Evolutionary conservation across 1,140 invertebrate genomes (phyloP).

Genomic region (Drosophila sturtevanti): DNA sequence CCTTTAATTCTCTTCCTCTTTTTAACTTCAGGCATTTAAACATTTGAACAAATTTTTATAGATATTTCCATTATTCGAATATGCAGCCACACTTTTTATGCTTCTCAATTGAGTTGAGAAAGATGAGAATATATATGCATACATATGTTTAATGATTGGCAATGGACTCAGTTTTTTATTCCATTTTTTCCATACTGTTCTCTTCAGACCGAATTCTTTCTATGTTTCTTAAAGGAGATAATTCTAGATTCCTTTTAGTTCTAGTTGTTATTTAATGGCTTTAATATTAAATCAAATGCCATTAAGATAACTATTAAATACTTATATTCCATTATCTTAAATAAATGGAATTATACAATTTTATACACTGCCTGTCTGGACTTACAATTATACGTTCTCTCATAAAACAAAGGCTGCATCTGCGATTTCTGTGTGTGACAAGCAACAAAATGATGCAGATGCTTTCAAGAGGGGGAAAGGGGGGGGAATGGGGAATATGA

Average conservation of each 20-base stretch:
- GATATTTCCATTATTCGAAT: background rate
- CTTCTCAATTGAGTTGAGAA: too few relatives aligned
- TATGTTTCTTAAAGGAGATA: too few relatives aligned
- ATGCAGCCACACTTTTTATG: background rate
- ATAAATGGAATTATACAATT: background rate
- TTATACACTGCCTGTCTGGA: background rate
- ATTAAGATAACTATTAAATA: too few relatives aligned
- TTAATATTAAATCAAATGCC: too few relatives aligned
- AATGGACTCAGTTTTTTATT: too few relatives aligned
- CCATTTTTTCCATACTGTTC: too few relatives aligned
- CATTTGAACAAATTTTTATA: background rate
- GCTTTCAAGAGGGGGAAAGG: background rate
- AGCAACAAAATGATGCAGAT: conserved; percentile 41
- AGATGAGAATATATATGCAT: too few relatives aligned
- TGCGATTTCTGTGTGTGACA: conserved; percentile 52
- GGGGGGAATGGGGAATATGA: too few relatives aligned
- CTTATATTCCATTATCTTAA: background rate
- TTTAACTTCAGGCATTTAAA: background rate
- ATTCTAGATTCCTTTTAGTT: too few relatives aligned
- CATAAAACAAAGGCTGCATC: background rate
- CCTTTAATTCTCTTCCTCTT: background rate
- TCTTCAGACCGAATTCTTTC: too few relatives aligned
- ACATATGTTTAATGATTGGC: too few relatives aligned
- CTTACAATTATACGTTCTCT: background rate
- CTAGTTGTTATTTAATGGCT: too few relatives aligned